Conservation (phyloP, 2,888 invertebrate species). For the Phytoseiulus persimilis region DNA sequence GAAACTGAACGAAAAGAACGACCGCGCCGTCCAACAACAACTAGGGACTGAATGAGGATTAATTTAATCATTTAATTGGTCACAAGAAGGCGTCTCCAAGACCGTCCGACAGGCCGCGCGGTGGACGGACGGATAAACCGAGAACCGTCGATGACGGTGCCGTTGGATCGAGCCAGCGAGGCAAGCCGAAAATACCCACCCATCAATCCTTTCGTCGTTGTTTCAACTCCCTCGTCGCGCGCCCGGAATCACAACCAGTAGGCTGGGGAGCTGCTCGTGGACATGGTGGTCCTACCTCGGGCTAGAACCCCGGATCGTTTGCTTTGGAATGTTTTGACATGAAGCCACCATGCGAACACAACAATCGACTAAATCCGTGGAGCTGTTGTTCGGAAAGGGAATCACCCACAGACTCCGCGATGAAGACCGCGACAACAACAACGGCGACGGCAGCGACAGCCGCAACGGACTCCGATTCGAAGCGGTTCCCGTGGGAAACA, state of each 20-base stretch:
- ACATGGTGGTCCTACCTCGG: too few relatives aligned
- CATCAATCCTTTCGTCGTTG: background rate
- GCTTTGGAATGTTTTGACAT: too few relatives aligned
- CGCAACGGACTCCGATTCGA: background rate
- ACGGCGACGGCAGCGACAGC: background rate
- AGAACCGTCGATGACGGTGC: background rate
- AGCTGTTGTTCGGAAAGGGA: too few relatives aligned
- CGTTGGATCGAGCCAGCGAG: background rate
- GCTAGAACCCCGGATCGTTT: too few relatives aligned
- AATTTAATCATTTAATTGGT: background rate
- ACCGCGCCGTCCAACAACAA: background rate
- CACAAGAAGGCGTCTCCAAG: background rate
- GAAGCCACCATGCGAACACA: too few relatives aligned
- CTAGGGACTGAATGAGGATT: background rate
- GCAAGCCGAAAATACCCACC: background rate
- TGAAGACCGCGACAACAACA: background rate
- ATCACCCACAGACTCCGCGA: background rate
- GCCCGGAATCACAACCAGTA: background rate
- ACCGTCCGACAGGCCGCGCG: background rate
- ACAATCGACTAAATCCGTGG: too few relatives aligned
- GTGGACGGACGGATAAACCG: background rate
- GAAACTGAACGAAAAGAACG: background rate
- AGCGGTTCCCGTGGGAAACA: background rate
- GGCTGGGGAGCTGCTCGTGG: background rate
- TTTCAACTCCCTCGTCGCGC: background rate